A percentile compares a stretch with the other conserved stretches of the same genome.
phyloP scores from a whole-genome alignment of 92 coral and sea anemone genomes.

The Hydrozoanthus gracilis region DNA sequence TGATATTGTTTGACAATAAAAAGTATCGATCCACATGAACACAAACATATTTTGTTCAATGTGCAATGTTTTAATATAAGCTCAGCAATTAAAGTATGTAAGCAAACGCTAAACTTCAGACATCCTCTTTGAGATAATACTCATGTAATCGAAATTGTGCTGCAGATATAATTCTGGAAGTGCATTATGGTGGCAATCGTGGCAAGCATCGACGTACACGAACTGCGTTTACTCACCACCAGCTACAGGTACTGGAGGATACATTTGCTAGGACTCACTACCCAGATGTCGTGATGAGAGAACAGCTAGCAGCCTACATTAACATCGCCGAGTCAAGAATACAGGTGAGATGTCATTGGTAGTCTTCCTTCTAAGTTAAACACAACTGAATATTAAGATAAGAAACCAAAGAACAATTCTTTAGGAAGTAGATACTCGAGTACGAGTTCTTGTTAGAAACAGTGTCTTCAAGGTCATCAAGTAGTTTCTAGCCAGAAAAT shows the following conservation, averaged over 20 bases:
- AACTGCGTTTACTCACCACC: slow-evolving; percentile 97
- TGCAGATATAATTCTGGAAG: slow-evolving; percentile 94
- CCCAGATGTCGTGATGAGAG: slow-evolving; percentile 97
- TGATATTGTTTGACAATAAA: too few species aligned
- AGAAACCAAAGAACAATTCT: too few species aligned
- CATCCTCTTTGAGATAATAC: not conserved
- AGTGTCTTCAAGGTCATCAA: not conserved
- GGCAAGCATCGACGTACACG: slow-evolving; percentile 93
- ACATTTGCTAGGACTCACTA: slow-evolving; percentile 91
- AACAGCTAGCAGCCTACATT: slow-evolving; percentile 82
- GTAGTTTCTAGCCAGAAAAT: too few species aligned
- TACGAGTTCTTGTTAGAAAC: too few species aligned
- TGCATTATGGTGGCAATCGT: slow-evolving; percentile 83
- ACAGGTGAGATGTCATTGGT: slow-evolving; percentile 65
- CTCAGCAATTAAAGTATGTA: too few species aligned
- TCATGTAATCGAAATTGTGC: not conserved
- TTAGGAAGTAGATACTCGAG: too few species aligned
- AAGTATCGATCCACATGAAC: too few species aligned
- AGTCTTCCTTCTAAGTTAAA: not conserved
- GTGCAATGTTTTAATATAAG: too few species aligned
- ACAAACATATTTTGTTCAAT: too few species aligned
- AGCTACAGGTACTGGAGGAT: slow-evolving; percentile 84
- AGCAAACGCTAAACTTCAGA: too few species aligned
- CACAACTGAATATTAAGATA: not conserved
- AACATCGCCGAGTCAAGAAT: slow-evolving; percentile 91